These are phyloP conservation scores for Saccopteryx leptura DNA, from an alignment of 2,113 vertebrate genomes.

Conservation along the genomic window DNA sequence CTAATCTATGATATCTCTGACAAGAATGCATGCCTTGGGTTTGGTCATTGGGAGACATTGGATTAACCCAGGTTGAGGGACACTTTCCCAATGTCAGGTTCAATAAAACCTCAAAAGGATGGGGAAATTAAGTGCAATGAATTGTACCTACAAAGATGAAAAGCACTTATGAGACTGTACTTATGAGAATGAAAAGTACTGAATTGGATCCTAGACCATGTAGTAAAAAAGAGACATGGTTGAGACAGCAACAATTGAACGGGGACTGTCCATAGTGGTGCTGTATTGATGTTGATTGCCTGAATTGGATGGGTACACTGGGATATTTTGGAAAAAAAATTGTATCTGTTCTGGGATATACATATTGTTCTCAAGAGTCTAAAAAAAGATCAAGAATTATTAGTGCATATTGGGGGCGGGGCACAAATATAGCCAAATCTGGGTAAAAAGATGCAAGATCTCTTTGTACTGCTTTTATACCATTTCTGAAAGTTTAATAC, in stretches of 20 bases:
- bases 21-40: background rate
- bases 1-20: background rate
- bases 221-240: background rate
- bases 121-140: background rate
- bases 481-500: conserved; percentile 31
- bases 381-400: background rate
- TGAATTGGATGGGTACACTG: background rate
- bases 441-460: background rate
- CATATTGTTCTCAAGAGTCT: background rate
- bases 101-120: background rate
- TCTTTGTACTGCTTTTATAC: background rate
- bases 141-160: too few relatives aligned
- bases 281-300: background rate
- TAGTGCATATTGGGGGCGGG: background rate
- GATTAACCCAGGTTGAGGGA: background rate
- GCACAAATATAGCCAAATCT: background rate
- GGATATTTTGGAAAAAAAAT: background rate
- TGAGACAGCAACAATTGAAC: background rate
- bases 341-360: background rate
- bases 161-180: too few relatives aligned
- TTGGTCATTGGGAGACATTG: background rate
- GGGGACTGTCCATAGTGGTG: background rate
- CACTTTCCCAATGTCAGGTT: background rate
- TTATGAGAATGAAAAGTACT: background rate
- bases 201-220: background rate